Conservation (phyloP, 53 echinoderm and acorn worm species). For the Patiria pectinifera region DNA sequence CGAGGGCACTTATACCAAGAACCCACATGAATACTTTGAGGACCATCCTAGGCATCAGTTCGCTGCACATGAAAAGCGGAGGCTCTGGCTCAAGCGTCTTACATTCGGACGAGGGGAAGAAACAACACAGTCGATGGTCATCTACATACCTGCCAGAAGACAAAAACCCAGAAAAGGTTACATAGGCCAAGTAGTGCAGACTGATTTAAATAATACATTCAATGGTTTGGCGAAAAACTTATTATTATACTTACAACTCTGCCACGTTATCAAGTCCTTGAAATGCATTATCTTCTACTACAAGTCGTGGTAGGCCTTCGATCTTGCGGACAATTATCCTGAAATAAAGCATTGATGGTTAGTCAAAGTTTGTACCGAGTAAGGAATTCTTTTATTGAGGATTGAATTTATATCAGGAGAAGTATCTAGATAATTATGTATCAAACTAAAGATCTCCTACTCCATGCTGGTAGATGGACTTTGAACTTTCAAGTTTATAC, state of each 20-base stretch:
- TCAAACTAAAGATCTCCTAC: no score
- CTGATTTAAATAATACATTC: neutral
- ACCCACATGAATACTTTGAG: constrained; percentile 67
- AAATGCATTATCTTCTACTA: constrained; percentile 34
- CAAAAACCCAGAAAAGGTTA: neutral
- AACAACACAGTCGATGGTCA: constrained; percentile 50
- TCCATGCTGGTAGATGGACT: no score
- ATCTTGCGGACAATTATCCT: constrained; percentile 46
- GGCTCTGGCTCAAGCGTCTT: constrained; percentile 43
- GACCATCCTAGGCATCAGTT: constrained; percentile 55
- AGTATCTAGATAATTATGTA: no score
- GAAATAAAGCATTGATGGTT: neutral
- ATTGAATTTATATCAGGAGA: no score
- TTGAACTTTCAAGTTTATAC: no score
- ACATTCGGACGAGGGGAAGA: constrained; percentile 15
- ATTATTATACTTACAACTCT: constrained; percentile 11
- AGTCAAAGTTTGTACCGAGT: no score
- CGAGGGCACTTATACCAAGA: constrained; percentile 56
- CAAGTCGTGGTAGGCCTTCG: constrained; percentile 5
- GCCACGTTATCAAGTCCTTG: neutral
- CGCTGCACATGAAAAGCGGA: constrained; percentile 41
- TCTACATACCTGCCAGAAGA: constrained; percentile 27
- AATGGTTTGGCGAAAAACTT: neutral
- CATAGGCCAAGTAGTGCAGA: neutral
- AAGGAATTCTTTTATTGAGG: no score